Conservation (phyloP, 2,888 invertebrate genomes). For the Branchipolynoe longqiensis region DNA sequence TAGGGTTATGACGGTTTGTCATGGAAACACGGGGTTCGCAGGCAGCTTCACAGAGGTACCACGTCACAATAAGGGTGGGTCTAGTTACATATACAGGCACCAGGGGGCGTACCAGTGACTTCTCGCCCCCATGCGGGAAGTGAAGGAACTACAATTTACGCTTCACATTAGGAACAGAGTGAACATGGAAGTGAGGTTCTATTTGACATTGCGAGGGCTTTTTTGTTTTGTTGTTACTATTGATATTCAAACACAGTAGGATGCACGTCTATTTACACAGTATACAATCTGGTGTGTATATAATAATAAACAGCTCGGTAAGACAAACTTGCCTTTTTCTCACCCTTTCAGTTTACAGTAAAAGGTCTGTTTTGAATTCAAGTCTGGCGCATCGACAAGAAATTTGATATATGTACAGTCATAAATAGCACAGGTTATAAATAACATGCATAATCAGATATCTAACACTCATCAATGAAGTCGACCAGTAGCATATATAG, state of each 20-base stretch:
- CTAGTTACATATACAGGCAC: constrained; percentile 16
- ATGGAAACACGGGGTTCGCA: not conserved
- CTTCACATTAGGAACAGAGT: not conserved
- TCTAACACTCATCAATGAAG: constrained; percentile 30
- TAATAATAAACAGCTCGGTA: constrained; percentile 12
- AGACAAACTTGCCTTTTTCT: constrained; percentile 36
- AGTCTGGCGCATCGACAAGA: constrained; percentile 31
- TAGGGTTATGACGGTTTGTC: constrained; percentile 7
- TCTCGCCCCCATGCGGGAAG: not conserved
- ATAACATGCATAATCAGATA: constrained; percentile 54
- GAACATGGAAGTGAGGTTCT: not conserved
- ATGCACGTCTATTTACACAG: constrained; percentile 3
- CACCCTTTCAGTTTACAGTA: not conserved
- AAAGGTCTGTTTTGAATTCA: not conserved
- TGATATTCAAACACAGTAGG: too few relatives aligned
- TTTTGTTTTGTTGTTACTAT: too few relatives aligned
- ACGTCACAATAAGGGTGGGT: constrained; percentile 7
- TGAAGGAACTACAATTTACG: not conserved
- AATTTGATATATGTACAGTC: constrained; percentile 23
- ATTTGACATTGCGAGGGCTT: not conserved
- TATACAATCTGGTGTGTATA: not conserved
- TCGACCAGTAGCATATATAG: too few relatives aligned
- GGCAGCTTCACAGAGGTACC: constrained; percentile 34
- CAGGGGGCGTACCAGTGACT: not conserved
- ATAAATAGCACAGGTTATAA: constrained; percentile 51